phyloP scores from a whole-genome alignment of 2,113 vertebrate species.

The Sphyrna mokarran region DNA sequence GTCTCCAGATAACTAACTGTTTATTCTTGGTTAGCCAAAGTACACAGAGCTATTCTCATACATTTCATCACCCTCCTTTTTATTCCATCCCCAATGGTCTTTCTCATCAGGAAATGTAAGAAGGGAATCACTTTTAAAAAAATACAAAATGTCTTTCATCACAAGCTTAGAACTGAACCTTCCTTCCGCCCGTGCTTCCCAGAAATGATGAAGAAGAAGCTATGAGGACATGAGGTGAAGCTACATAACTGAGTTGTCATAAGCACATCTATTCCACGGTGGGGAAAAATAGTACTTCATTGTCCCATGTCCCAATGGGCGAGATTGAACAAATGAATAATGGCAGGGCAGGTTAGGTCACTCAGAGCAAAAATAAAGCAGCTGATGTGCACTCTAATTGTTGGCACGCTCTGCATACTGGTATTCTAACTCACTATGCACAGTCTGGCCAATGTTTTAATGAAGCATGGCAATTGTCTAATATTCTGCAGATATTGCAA shows the following conservation, averaged over 20 bases:
- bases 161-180: background rate
- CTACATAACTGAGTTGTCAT: background rate
- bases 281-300: background rate
- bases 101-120: conserved; percentile 43
- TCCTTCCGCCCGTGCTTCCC: background rate
- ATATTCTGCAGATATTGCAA: background rate
- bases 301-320: background rate
- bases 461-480: background rate
- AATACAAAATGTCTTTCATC: conserved; percentile 44
- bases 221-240: background rate
- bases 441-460: background rate
- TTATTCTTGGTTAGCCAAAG: conserved; percentile 52
- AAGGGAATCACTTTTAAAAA: background rate
- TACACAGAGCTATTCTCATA: conserved; percentile 49
- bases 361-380: background rate
- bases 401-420: background rate
- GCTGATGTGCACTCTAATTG: conserved; percentile 22
- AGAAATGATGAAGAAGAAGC: background rate
- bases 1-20: conserved; percentile 47
- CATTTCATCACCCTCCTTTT: conserved; percentile 51
- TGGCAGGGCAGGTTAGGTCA: conserved; percentile 8
- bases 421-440: background rate
- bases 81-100: conserved; percentile 43
- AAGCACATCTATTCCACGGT: background rate
- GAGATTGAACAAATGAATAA: background rate